phyloP scores from a whole-genome alignment of 2,797 vertebrate genomes.

The Knipowitschia caucasica region DNA sequence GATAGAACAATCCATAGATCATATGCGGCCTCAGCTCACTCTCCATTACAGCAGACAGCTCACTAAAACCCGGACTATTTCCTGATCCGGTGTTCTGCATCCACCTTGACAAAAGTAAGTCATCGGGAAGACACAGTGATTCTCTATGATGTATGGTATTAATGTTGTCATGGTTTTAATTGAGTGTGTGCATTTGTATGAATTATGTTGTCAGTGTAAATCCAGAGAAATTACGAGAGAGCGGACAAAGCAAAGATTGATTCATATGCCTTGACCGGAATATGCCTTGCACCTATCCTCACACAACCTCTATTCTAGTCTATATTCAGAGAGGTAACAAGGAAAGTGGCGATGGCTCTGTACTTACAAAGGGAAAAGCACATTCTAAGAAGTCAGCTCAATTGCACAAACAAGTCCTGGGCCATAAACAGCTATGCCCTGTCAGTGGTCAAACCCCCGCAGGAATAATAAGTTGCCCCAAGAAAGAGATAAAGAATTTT shows the following conservation, averaged over 20 bases:
- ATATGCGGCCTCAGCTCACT: conserved; percentile 68
- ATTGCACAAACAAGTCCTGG: too few relatives aligned
- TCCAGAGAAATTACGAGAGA: background rate
- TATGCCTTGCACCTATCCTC: too few relatives aligned
- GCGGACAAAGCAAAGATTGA: background rate
- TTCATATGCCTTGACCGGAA: background rate
- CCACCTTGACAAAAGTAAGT: conserved; percentile 48
- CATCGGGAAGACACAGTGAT: conserved; percentile 1
- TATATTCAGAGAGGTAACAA: too few relatives aligned
- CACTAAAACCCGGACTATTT: conserved; percentile 46
- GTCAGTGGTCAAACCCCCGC: too few relatives aligned
- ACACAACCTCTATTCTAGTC: too few relatives aligned
- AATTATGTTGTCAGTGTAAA: background rate
- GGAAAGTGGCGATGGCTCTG: too few relatives aligned
- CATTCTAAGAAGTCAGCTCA: too few relatives aligned
- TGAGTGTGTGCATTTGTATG: conserved; percentile 12
- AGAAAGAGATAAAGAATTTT: too few relatives aligned
- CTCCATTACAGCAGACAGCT: conserved; percentile 54
- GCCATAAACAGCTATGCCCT: too few relatives aligned
- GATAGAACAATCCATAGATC: conserved; percentile 82
- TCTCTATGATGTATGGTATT: conserved; percentile 32
- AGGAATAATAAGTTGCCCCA: too few relatives aligned
- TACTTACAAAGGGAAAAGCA: too few relatives aligned
- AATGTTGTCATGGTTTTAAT: conserved; percentile 27
- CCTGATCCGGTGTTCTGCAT: conserved; percentile 42